A percentile compares a stretch with the other conserved stretches of the same genome.
Evolutionary conservation across 1,140 invertebrate species (phyloP).

Genomic region (Cephus cinctus): DNA sequence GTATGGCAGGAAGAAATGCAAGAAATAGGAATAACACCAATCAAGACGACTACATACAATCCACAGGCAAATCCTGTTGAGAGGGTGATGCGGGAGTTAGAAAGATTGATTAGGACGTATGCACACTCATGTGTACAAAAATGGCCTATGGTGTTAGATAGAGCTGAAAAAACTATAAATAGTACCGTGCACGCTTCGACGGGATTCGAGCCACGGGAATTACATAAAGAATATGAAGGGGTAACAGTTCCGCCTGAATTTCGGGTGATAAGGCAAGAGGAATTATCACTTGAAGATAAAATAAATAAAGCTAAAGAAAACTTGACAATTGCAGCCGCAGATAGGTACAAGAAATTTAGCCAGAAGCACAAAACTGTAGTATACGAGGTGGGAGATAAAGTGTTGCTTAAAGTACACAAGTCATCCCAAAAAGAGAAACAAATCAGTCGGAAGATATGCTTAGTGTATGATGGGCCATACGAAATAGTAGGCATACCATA

Average conservation of each 20-base stretch:
- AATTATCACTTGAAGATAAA: not conserved
- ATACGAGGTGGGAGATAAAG: not conserved
- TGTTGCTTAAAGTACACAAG: conserved; percentile 1
- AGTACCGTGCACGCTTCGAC: not conserved
- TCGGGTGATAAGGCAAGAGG: not conserved
- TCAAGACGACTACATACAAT: conserved; percentile 8
- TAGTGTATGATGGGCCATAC: conserved; percentile 7
- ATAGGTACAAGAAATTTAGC: not conserved
- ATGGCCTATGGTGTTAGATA: conserved; percentile 1
- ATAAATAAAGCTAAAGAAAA: not conserved
- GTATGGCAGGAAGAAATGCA: not conserved
- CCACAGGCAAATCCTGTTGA: conserved; percentile 12
- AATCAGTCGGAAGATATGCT: not conserved
- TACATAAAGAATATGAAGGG: not conserved
- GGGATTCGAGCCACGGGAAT: not conserved
- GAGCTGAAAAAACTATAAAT: conserved; percentile 8
- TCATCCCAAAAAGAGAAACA: conserved; percentile 1
- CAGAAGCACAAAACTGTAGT: not conserved
- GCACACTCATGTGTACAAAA: not conserved
- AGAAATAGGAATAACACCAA: not conserved
- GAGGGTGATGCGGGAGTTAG: conserved; percentile 10
- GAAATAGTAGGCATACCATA: not conserved
- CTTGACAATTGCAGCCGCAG: not conserved
- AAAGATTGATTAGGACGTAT: not conserved
- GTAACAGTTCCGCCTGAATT: not conserved